Evolutionary conservation across 2,113 vertebrate genomes (phyloP).

Genomic region (Syrmaticus mikado): DNA sequence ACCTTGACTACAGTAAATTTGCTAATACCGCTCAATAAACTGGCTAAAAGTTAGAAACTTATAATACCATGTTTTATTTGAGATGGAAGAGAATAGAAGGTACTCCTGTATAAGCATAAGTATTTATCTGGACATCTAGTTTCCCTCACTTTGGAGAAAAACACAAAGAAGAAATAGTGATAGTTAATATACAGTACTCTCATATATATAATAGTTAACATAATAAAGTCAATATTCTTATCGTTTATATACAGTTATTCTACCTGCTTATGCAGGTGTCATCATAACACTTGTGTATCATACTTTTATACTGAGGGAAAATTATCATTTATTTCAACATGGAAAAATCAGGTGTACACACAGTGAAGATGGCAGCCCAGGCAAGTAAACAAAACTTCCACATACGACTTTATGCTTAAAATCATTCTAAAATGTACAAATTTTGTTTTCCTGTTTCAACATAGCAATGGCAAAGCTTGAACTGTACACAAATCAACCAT

Average conservation of each 20-base stretch:
- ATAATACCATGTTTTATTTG: background rate
- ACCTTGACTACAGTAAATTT: background rate
- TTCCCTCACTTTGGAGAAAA: background rate
- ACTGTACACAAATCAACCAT: fast-evolving
- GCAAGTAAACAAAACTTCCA: background rate
- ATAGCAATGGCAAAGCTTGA: background rate
- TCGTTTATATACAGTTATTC: too few species aligned
- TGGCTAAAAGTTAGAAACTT: background rate
- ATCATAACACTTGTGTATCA: background rate
- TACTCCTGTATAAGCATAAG: background rate
- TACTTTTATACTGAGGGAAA: background rate
- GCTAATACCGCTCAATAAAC: background rate
- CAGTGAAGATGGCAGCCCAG: background rate
- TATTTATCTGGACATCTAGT: background rate
- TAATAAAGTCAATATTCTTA: too few species aligned
- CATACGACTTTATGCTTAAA: background rate
- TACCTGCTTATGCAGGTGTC: background rate
- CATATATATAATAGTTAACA: too few species aligned
- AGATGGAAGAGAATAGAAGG: background rate
- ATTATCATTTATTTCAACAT: background rate
- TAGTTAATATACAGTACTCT: background rate
- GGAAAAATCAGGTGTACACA: background rate
- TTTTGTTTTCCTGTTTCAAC: background rate
- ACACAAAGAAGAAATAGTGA: background rate
- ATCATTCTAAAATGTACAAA: background rate